Percentiles rank a stretch among this genome's conserved stretches.
phyloP scores from a whole-genome alignment of 2,113 vertebrate species.

The Condylura cristata region DNA sequence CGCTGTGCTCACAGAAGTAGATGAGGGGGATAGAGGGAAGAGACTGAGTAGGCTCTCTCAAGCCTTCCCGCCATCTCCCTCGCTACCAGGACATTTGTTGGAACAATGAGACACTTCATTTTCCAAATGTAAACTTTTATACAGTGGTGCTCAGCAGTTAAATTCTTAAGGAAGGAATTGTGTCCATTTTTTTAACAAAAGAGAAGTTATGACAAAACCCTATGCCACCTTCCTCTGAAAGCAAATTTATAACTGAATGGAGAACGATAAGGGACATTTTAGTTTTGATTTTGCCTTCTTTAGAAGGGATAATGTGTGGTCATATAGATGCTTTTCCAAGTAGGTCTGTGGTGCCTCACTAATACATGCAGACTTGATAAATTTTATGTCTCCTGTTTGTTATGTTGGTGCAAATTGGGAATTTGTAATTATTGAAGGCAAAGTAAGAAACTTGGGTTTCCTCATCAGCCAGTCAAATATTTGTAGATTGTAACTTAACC shows the following conservation, averaged over 20 bases:
- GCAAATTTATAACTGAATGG: not conserved
- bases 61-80: not conserved
- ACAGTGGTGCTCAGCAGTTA: not conserved
- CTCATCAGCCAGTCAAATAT: not conserved
- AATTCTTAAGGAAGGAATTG: conserved; percentile 35
- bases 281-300: not conserved
- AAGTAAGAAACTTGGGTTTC: not conserved
- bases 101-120: not conserved
- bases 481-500: not conserved
- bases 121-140: not conserved
- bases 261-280: not conserved
- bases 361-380: not conserved
- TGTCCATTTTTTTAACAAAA: not conserved
- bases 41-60: not conserved
- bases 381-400: conserved; percentile 6
- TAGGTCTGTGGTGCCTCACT: not conserved
- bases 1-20: not conserved
- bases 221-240: not conserved
- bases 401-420: conserved; percentile 3
- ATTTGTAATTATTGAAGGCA: conserved; percentile 6
- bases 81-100: not conserved
- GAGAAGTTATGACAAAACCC: not conserved
- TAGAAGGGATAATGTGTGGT: not conserved
- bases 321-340: not conserved
- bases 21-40: not conserved